These are phyloP conservation scores for Dicerorhinus sumatrensis DNA, from an alignment of 2,113 vertebrate species.

Conservation along the genomic window DNA sequence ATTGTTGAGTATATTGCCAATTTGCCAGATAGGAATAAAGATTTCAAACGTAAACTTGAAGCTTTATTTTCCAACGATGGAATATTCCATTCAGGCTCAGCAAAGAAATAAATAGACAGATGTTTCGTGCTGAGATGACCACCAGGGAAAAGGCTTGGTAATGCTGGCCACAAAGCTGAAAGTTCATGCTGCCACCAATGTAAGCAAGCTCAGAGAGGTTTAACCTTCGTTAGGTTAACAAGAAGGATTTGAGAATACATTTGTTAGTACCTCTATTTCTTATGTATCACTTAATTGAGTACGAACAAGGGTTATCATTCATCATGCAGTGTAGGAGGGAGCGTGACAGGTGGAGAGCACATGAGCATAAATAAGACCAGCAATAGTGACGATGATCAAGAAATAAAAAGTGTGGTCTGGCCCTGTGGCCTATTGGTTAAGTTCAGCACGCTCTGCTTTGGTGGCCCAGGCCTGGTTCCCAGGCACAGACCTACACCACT, in stretches of 20 bases:
- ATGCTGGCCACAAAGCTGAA: background rate
- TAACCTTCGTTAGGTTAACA: background rate
- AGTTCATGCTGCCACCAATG: background rate
- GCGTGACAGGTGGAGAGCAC: background rate
- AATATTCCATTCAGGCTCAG: slow-evolving; percentile 53
- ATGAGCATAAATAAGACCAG: background rate
- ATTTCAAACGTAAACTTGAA: slow-evolving; percentile 44
- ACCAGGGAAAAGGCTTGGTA: background rate
- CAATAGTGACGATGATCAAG: background rate
- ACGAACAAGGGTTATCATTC: background rate
- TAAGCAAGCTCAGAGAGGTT: background rate
- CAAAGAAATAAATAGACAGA: slow-evolving; percentile 50
- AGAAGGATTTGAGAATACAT: background rate
- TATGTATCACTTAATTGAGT: background rate
- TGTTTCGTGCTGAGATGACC: slow-evolving; percentile 19
- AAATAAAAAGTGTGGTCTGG: background rate
- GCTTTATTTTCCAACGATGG: slow-evolving; percentile 51
- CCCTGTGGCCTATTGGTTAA: no score
- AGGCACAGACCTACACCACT: no score
- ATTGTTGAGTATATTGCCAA: background rate
- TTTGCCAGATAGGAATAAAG: slow-evolving; percentile 50
- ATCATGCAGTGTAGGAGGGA: background rate
- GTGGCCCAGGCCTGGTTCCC: no score
- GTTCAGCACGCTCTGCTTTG: no score
- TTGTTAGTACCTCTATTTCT: background rate